Conservation (phyloP, 2,113 vertebrate genomes). For the Ceyx melanurus region DNA sequence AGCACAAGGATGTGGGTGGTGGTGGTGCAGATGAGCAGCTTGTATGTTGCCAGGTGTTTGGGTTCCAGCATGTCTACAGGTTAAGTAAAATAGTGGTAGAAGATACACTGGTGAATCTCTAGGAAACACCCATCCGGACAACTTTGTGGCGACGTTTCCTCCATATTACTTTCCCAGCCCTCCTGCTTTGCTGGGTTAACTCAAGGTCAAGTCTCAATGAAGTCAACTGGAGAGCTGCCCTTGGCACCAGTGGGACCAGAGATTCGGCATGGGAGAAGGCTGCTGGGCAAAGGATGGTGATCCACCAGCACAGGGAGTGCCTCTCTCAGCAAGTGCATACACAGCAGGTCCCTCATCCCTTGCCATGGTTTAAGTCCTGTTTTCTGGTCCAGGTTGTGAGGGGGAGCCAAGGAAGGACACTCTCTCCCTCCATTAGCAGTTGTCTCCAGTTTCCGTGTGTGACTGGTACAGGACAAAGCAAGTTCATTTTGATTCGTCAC, state of each 20-base stretch:
- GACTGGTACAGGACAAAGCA: constrained; percentile 5
- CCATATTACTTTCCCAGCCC: neutral
- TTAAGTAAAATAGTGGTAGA: neutral
- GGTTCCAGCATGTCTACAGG: neutral
- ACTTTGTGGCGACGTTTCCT: neutral
- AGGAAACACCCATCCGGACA: neutral
- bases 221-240: neutral
- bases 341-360: neutral
- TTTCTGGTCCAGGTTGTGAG: neutral
- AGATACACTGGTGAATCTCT: neutral
- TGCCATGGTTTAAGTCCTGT: neutral
- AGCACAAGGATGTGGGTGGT: rapidly evolving
- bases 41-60: rapidly evolving
- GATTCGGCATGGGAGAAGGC: neutral
- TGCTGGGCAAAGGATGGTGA: neutral
- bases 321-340: neutral
- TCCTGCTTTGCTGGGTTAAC: neutral
- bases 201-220: neutral
- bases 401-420: neutral
- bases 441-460: neutral
- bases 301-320: rapidly evolving
- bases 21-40: neutral
- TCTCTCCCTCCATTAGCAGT: neutral
- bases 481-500: neutral
- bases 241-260: neutral